phyloP scores from a whole-genome alignment of 2,797 vertebrate species.

The Spatula clypeata region DNA sequence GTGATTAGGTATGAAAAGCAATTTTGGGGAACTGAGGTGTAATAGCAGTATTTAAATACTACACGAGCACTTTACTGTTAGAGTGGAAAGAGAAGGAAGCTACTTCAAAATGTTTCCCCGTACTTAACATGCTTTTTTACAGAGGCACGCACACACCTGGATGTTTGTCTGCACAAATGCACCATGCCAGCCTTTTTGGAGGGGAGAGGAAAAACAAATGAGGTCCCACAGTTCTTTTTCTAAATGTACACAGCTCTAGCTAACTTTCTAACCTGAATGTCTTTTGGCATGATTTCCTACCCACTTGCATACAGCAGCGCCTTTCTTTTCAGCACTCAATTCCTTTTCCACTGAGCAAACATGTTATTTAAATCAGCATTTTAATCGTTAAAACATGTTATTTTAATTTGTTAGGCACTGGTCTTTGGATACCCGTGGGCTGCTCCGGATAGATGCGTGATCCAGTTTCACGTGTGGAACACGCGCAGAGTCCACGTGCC shows the following conservation, averaged over 20 bases:
- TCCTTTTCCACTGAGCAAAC: neutral
- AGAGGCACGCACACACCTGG: neutral
- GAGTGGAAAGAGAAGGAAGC: neutral
- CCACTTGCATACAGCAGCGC: neutral
- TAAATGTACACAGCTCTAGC: neutral
- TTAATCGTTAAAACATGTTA: no score
- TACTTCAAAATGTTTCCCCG: neutral
- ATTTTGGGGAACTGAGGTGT: neutral
- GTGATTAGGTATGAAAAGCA: neutral
- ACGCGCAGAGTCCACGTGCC: rapidly evolving
- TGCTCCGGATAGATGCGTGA: neutral
- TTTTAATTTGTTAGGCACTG: neutral
- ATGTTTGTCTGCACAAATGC: no score
- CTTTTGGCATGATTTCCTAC: neutral
- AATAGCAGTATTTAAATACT: neutral
- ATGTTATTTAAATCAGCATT: neutral
- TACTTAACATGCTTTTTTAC: neutral
- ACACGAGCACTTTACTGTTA: neutral
- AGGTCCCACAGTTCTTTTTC: neutral
- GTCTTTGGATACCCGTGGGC: neutral
- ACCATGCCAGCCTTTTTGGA: neutral
- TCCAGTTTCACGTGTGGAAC: neutral
- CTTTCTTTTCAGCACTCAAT: neutral
- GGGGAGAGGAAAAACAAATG: neutral
- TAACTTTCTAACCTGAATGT: neutral